A percentile compares a stretch with the other conserved stretches of the same genome.
These are phyloP conservation scores for Spongilla lacustris DNA, from an alignment of 37 sponge, comb jelly and placozoan genomes.

Conservation along the genomic window DNA sequence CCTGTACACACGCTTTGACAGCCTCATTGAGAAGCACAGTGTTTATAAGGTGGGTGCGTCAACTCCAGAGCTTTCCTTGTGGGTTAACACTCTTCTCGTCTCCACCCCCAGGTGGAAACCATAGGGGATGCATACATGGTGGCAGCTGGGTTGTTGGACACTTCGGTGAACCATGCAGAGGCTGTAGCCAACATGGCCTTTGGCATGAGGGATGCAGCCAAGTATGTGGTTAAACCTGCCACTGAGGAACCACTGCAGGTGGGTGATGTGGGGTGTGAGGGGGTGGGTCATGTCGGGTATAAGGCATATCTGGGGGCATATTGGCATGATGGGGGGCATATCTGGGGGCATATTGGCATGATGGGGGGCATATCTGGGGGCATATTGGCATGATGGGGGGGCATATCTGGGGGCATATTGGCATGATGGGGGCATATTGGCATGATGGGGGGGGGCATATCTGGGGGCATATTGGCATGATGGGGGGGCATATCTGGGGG, in stretches of 20 bases:
- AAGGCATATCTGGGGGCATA: too few relatives aligned
- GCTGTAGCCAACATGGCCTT: slow-evolving; percentile 73
- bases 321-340: too few relatives aligned
- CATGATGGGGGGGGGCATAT: too few relatives aligned
- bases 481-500: too few relatives aligned
- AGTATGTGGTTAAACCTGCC: slow-evolving; percentile 43
- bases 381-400: too few relatives aligned
- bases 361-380: too few relatives aligned
- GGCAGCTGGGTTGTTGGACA: slow-evolving; percentile 74
- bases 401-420: too few relatives aligned
- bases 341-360: too few relatives aligned
- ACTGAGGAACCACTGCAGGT: slow-evolving; percentile 37
- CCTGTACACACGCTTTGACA: slow-evolving; percentile 78
- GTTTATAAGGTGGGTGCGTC: slow-evolving; percentile 75
- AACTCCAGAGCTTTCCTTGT: not conserved
- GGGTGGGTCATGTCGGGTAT: too few relatives aligned
- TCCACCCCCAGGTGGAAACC: slow-evolving; percentile 73
- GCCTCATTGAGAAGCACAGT: slow-evolving; percentile 52
- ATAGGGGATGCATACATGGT: slow-evolving; percentile 94
- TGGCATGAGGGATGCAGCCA: slow-evolving; percentile 63
- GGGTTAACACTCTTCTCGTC: not conserved
- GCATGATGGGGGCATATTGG: too few relatives aligned
- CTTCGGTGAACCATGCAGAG: slow-evolving; percentile 41
- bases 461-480: too few relatives aligned
- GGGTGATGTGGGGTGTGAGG: not conserved